Percentiles rank a stretch among this genome's conserved stretches.
Evolutionary conservation across 2,797 vertebrate genomes (phyloP).

Genomic region (Molothrus aeneus): DNA sequence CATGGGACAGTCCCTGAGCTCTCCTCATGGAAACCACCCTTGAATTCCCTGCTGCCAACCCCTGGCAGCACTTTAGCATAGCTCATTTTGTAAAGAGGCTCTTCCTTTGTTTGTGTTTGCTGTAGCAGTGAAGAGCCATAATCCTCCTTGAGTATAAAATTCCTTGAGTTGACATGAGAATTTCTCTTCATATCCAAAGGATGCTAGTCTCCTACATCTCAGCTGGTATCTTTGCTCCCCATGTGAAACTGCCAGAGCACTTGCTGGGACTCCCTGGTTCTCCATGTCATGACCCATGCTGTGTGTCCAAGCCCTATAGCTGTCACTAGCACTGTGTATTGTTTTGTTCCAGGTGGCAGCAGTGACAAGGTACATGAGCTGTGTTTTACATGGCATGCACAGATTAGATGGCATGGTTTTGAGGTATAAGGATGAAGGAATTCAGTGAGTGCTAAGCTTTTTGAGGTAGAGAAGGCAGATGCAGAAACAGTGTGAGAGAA

Average conservation of each 20-base stretch:
- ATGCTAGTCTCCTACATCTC: not conserved
- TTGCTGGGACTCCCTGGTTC: not conserved
- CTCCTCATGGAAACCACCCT: not conserved
- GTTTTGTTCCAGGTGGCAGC: not conserved
- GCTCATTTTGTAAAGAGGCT: not conserved
- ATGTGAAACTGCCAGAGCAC: accelerated
- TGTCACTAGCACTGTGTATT: accelerated
- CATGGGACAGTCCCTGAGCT: not conserved
- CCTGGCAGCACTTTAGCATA: not conserved
- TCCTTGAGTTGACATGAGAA: not conserved
- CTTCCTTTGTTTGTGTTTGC: not conserved
- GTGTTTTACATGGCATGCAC: not conserved
- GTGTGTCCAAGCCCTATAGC: not conserved
- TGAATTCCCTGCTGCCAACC: not conserved
- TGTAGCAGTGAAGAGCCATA: accelerated
- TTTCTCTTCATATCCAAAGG: not conserved
- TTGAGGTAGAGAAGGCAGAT: not conserved
- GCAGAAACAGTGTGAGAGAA: not conserved
- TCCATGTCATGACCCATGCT: not conserved
- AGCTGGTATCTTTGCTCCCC: not conserved
- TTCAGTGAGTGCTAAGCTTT: not conserved
- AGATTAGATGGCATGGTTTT: not conserved
- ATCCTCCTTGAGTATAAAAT: not conserved
- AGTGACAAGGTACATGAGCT: not conserved
- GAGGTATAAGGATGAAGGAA: not conserved